Evolutionary conservation across 2,113 vertebrate species (phyloP).

Genomic region (Junco hyemalis): DNA sequence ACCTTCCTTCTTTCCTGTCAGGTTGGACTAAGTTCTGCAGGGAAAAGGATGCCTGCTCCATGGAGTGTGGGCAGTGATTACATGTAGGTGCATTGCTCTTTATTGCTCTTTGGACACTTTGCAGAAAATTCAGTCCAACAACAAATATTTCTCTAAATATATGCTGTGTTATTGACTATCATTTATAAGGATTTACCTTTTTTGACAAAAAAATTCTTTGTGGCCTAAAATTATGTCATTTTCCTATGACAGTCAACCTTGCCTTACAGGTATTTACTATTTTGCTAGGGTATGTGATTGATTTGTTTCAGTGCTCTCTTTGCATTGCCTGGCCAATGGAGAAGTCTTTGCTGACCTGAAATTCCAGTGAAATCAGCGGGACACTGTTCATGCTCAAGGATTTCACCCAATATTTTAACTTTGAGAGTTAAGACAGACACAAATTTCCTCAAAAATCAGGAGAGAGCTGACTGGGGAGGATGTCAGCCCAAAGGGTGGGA

Average conservation of each 20-base stretch:
- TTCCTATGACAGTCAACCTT: not conserved
- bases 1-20: not conserved
- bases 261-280: not conserved
- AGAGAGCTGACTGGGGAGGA: not conserved
- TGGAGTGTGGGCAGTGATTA: not conserved
- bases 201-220: not conserved
- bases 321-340: not conserved
- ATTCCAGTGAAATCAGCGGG: not conserved
- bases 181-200: not conserved
- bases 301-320: not conserved
- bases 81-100: not conserved
- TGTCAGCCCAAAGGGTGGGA: not conserved
- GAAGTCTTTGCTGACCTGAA: not conserved
- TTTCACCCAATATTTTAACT: not conserved
- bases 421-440: not conserved
- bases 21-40: not conserved
- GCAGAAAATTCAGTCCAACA: not conserved
- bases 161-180: not conserved
- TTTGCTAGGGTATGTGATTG: not conserved
- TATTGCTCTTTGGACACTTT: not conserved
- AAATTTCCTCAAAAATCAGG: not conserved
- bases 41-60: not conserved
- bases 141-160: not conserved
- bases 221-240: not conserved
- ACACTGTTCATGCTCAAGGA: not conserved